Evolutionary conservation across 2,113 vertebrate genomes (phyloP).

Genomic region (Catharus bicknelli): DNA sequence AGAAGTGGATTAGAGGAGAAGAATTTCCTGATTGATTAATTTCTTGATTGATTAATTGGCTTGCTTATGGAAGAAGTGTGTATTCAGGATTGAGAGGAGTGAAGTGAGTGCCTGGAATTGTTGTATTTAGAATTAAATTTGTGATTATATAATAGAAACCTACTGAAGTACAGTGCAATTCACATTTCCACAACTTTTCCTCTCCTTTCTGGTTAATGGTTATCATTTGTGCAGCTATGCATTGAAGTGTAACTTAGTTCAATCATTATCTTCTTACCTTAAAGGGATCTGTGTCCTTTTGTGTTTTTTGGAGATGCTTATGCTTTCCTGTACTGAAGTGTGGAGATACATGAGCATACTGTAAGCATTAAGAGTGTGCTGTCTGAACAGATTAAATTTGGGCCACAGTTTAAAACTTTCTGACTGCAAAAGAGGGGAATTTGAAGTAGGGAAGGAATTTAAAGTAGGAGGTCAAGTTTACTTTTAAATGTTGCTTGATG

Average conservation of each 20-base stretch:
- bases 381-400: background rate
- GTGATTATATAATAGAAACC: background rate
- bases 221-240: background rate
- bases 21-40: background rate
- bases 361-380: background rate
- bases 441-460: background rate
- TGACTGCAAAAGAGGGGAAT: background rate
- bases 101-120: background rate
- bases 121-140: background rate
- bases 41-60: background rate
- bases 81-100: background rate
- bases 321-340: background rate
- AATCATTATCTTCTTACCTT: background rate
- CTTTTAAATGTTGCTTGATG: background rate
- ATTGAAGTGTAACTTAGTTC: background rate
- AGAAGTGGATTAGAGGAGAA: background rate
- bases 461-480: background rate
- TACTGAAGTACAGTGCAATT: background rate
- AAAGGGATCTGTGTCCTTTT: background rate
- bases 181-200: background rate
- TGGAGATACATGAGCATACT: background rate
- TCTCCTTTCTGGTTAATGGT: conserved; percentile 10
- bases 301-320: background rate
- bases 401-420: background rate
- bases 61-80: background rate